phyloP scores from a whole-genome alignment of 2,797 vertebrate species.

The Centropyge bicolor region DNA sequence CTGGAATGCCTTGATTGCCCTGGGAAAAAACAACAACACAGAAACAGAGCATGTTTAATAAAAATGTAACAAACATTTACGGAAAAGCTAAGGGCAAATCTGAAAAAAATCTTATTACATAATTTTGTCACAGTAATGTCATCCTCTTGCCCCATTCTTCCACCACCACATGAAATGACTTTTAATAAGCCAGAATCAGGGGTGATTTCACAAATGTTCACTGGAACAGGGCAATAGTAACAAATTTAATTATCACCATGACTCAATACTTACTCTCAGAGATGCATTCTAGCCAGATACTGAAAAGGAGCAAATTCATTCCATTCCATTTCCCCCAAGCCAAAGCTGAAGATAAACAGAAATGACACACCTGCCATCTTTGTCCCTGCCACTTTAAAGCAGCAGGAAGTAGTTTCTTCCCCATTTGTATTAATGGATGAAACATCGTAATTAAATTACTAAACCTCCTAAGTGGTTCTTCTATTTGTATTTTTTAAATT shows the following conservation, averaged over 20 bases:
- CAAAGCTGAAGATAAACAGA: background rate
- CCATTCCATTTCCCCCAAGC: background rate
- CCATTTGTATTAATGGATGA: no score
- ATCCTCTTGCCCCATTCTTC: background rate
- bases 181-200: background rate
- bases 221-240: background rate
- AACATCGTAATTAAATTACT: no score
- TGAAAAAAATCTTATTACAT: background rate
- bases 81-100: background rate
- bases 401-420: no score
- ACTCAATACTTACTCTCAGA: background rate
- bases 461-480: no score
- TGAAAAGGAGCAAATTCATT: no score
- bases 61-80: background rate
- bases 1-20: slow-evolving; percentile 99
- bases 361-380: no score
- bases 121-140: background rate
- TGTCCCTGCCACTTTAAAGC: no score
- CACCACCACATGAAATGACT: background rate
- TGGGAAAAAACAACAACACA: slow-evolving; percentile 73
- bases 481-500: no score
- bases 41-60: slow-evolving; percentile 4
- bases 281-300: no score
- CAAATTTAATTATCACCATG: background rate
- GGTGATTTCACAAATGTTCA: background rate